Base-by-base conservation (phyloP, 2,888 invertebrate genomes). In the Oxytorus armatus region DNA sequence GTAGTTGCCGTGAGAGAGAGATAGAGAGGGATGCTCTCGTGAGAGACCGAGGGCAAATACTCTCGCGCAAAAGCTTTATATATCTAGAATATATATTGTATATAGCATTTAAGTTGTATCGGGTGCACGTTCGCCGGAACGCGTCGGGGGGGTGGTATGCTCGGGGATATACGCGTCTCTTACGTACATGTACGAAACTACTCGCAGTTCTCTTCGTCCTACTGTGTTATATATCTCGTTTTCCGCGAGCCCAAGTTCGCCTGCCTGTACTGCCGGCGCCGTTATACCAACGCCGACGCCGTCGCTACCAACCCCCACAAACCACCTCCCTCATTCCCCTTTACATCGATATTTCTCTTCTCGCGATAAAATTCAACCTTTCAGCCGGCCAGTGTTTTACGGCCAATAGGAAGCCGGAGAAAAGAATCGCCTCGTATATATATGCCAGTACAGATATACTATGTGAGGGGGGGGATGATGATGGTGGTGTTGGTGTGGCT, bases 351-450 rank as follows among this genome's bases (percentile, higher is more conserved):
- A 90, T 89, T 90, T 90, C 88, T 89, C 86, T 88, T 84, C 84
- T 84, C 82, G 86, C 89, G 88, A 90, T 90, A 90, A 91, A 91
- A 91, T 91, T 91, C 89, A 88, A 91, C 87, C 89, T 91, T 90
- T 90, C 89, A 89, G 89, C 87, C 88, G 88, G 88, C 87, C 90
- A 88, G 89, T 90, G 89, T 90, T 91, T 91, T 89, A 91, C 90
- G 89, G 88, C 90, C 91, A 91, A 91, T 91, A 89, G 90, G 86
- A 89, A 88, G 86, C 87, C 85, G 85, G 78, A 86, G 86, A 86
- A 89, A 90, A 90, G 91, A 90, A 90, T 90, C 88, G 89, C 85
- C 69, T 63, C 85, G 86, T 89, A 87, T 86, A 87, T 77, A 68
- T 65, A 47, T 83, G 84, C 11, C 8, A 14, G 25, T 61, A 73